A percentile compares a stretch with the other conserved stretches of the same genome.
Conservation (phyloP, 2,888 invertebrate genomes). For the Drosophila nr. perissopoda region DNA sequence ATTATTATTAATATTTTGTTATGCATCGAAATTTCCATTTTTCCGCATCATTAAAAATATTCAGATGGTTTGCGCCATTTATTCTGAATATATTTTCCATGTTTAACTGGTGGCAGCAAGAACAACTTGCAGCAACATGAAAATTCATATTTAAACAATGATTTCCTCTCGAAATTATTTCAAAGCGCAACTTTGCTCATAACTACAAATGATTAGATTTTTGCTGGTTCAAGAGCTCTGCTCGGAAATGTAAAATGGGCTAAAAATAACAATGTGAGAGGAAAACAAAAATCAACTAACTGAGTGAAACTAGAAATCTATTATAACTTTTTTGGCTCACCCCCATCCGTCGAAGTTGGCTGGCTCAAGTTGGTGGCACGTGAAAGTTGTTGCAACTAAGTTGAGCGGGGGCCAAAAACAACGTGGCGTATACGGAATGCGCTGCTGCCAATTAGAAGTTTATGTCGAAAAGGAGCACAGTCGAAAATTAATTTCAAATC, state of each 20-base stretch:
- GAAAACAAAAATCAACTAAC: slow-evolving; percentile 59
- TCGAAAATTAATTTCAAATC: slow-evolving; percentile 68
- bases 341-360: slow-evolving; percentile 48
- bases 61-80: not conserved
- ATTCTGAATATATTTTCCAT: not conserved
- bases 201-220: slow-evolving; percentile 70
- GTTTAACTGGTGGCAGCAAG: not conserved
- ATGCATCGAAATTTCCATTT: not conserved
- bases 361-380: not conserved
- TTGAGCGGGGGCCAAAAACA: slow-evolving; percentile 30
- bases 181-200: slow-evolving; percentile 51
- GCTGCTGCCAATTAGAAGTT: slow-evolving; percentile 78
- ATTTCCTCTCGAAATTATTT: slow-evolving; percentile 36
- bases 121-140: not conserved
- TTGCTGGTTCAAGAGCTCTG: slow-evolving; percentile 19
- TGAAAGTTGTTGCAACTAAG: slow-evolving; percentile 41
- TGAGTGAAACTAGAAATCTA: slow-evolving; percentile 76
- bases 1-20: not conserved
- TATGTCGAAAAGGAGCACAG: slow-evolving; percentile 52
- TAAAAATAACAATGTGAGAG: slow-evolving; percentile 3
- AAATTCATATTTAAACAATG: slow-evolving; percentile 47
- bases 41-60: not conserved
- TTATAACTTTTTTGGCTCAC: slow-evolving; percentile 67
- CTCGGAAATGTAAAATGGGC: slow-evolving; percentile 3
- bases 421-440: slow-evolving; percentile 65